Evolutionary conservation across 2,797 vertebrate genomes (phyloP), one percentile per base, ranked within the genome.

Genomic region (Syngnathus rostellatus): DNA sequence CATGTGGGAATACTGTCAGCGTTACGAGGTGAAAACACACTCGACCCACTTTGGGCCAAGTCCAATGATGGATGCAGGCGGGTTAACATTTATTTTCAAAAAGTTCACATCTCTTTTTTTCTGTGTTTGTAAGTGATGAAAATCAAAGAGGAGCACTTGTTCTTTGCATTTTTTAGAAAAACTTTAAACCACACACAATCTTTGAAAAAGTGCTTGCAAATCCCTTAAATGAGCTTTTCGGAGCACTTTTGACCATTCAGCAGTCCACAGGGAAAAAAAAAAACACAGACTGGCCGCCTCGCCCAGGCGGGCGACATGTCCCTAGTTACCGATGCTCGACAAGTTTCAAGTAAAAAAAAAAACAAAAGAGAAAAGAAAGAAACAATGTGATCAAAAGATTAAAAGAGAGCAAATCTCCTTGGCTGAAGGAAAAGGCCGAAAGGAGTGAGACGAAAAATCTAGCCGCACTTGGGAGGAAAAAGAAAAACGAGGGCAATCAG

Each of bases 1-100:
- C 60, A 57, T 19, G 5, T 21, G 17, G 38, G 60, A 66, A 79
- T 37, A 68, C 67, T 38, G 62, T 62, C 63, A 67, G 66, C 64
- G 19, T 51, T 51, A 51, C 50, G 71, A 75, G 82, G 82, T 80
- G 74, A 87, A 88, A 89, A 84, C 8, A 83, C 77, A 85, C 84
- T 77, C 79, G 79, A 81, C 77, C 73, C 74, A 84, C 79, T 78
- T 90, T 90, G 89, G 87, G 89, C 89, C 83, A 91, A 91, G 83
- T 90, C 92, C 91, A 90, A 92, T 89, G 87, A 86, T 85, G 86
- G 89, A 88, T 88, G 87, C 87, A 91, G 90, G 85, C 88, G 74
- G 83, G 78, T 91, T 92, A 90, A 92, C 91, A 89, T 91, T 87
- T 85, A 78, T 65, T 50, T 86, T 31, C 31, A 74, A 23, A n/a